Base-by-base conservation (phyloP, 53 echinoderm and acorn worm genomes). In the Patiria pectinifera region DNA sequence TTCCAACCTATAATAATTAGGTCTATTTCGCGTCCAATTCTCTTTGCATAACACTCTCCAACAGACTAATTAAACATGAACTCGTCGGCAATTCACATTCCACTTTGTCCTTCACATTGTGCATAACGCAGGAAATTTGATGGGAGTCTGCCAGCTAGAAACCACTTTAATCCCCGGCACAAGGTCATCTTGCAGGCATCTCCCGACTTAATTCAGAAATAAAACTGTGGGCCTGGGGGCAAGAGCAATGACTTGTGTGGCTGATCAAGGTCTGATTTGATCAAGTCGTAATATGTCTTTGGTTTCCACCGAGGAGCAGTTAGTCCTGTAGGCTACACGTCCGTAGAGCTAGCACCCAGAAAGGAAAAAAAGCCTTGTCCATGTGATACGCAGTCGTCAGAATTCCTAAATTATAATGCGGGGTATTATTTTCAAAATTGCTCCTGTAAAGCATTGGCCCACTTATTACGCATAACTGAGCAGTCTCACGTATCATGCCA, bases 131-230 rank as follows among this genome's bases (percentile, higher is more conserved):
- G 80, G 80, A 80, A 80, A 80, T 46, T 45, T 47, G 80, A 80
- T 80, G 21, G 45, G 45, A 46, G 53, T 53, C 53, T 53, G 53
- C 53, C 8, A 13, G 25, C 69, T 21, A 15, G 14, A 69, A 69
- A 69, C 69, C 69, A 49, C 22, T 75, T 14, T 59, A 87, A 87
- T 87, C 74, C 87, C 48, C 3, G 21, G 22, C 48, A 87, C 87
- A 75, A 87, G 87, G 87, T 87, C 87, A 87, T 76, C 87, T 69
- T 8, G 5, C 47, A 74, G 47, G 87, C 74, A 87, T 83, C 76
- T 80, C 63, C 83, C 49, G 58, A 87, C 74, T 58, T 87, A 58
- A 87, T 87, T 87, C 87, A 75, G 60, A 75, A 87, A 87, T 58
- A 72, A 86, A 86, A 86, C 86, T 74, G 24, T 12, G 49, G 21